Percentiles rank a stretch among this genome's conserved stretches.
Conservation (phyloP, 2,888 invertebrate species). For the Campoletis raptor region DNA sequence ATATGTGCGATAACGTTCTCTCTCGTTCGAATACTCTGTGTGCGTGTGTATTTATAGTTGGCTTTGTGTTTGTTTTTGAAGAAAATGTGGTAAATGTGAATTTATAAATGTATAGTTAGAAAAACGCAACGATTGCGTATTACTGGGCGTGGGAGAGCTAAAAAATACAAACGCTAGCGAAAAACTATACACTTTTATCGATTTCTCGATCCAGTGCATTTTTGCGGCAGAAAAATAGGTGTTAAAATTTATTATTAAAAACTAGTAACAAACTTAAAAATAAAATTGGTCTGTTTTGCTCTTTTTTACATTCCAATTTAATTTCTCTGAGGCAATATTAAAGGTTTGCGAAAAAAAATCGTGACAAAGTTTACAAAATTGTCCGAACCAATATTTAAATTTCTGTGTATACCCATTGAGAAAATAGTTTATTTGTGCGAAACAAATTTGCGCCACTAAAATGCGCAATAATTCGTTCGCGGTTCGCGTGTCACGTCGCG, state of each 20-base stretch:
- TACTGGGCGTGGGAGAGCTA: slow-evolving; percentile 1
- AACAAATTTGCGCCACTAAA: slow-evolving; percentile 23
- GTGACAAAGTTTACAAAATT: background rate
- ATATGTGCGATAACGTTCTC: slow-evolving; percentile 68
- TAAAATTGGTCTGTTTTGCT: too few relatives aligned
- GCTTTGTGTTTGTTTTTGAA: slow-evolving; percentile 60
- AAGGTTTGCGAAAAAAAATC: background rate
- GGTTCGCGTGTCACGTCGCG: slow-evolving; percentile 76
- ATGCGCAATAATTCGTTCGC: slow-evolving; percentile 53
- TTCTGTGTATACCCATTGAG: background rate
- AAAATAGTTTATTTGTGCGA: slow-evolving; percentile 21
- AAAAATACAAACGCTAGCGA: slow-evolving; percentile 20
- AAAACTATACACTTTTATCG: slow-evolving; percentile 25
- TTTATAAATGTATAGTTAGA: slow-evolving; percentile 50
- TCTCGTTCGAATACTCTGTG: slow-evolving; percentile 42
- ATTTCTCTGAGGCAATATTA: background rate
- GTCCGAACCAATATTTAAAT: background rate
- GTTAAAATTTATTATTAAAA: background rate
- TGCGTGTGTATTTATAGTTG: slow-evolving; percentile 24
- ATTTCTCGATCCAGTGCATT: slow-evolving; percentile 15
- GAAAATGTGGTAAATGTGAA: slow-evolving; percentile 69
- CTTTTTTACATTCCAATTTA: too few relatives aligned
- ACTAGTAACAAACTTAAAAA: background rate
- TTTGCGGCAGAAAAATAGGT: slow-evolving; percentile 6
- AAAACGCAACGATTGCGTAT: slow-evolving; percentile 33